Base-by-base conservation (phyloP, 2,888 invertebrate genomes). In the Eupithecia subumbrata region DNA sequence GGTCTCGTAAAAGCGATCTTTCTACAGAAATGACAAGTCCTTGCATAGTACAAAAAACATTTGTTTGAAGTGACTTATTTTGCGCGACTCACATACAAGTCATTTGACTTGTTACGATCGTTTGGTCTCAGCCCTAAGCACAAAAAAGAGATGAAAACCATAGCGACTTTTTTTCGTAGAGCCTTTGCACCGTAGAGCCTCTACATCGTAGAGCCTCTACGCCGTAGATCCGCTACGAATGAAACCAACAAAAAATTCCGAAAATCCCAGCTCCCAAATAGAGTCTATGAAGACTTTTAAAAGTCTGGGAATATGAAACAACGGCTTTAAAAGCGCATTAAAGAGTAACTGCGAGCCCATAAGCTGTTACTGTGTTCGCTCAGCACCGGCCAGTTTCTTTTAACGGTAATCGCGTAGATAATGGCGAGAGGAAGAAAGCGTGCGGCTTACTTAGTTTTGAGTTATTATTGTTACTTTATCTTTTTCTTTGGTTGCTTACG, bases 321-420 rank as follows among this genome's bases (percentile, higher is more conserved):
- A 79, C 78, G 76, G 75, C 71, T 78, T 81, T 80, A 80, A 81
- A 81, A 78, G 77, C 78, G 73, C 79, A 80, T 80, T 81, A 81
- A 76, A 73, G 64, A 80, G 78, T 79, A 80, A 80, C 77, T 67
- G 72, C 60, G 76, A 80, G 80, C 78, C 79, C 80, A 79, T 81
- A 81, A 81, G 79, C 79, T 79, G 81, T 81, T 76, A 81, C 80
- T 72, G 71, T 73, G 76, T 69, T 72, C 86, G 84, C 84, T 88
- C 86, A 86, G 87, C 80, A 82, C 82, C 80, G 79, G 83, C 85
- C 85, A 88, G 87, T 89, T 89, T 87, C 86, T 86, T 89, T 88
- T 89, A 89, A 89, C 88, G 88, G 79, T 88, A 82, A 88, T 85
- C 79, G 76, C 75, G 60, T 67, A 77, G 79, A 80, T 80, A 81